Conservation (phyloP, 2,888 invertebrate species). For the Stenolophus ochropezus region DNA sequence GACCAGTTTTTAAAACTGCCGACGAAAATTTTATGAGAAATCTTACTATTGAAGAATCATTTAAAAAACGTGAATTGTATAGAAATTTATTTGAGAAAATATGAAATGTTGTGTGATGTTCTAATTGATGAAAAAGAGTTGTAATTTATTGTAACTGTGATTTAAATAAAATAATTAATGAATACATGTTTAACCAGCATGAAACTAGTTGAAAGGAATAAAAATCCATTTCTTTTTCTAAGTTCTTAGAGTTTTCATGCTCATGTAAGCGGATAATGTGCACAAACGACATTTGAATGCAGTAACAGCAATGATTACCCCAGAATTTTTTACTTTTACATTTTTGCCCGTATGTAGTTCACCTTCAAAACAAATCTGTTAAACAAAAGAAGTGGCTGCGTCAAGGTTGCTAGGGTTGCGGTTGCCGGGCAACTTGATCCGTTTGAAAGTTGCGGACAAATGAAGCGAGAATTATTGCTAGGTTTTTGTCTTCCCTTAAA, state of each 20-base stretch:
- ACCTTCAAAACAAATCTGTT: background rate
- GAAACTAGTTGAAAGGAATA: background rate
- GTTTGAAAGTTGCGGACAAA: background rate
- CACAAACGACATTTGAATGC: background rate
- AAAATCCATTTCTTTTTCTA: background rate
- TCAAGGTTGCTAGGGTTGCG: background rate
- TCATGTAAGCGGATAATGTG: background rate
- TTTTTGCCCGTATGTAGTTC: background rate
- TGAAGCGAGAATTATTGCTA: background rate
- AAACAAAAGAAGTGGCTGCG: background rate
- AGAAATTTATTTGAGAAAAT: too few species aligned
- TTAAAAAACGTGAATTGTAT: too few species aligned
- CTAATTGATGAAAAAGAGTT: too few species aligned
- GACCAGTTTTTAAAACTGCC: too few species aligned
- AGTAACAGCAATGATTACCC: background rate
- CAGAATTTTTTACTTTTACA: background rate
- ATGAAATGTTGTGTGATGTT: too few species aligned
- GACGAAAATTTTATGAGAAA: too few species aligned
- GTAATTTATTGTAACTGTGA: too few species aligned
- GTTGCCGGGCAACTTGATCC: background rate
- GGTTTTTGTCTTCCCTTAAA: background rate
- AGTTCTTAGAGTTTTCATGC: background rate
- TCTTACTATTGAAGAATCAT: too few species aligned
- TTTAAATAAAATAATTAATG: background rate
- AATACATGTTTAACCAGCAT: background rate